Conservation (phyloP, 2,797 vertebrate genomes). For the Trichosurus vulpecula region DNA sequence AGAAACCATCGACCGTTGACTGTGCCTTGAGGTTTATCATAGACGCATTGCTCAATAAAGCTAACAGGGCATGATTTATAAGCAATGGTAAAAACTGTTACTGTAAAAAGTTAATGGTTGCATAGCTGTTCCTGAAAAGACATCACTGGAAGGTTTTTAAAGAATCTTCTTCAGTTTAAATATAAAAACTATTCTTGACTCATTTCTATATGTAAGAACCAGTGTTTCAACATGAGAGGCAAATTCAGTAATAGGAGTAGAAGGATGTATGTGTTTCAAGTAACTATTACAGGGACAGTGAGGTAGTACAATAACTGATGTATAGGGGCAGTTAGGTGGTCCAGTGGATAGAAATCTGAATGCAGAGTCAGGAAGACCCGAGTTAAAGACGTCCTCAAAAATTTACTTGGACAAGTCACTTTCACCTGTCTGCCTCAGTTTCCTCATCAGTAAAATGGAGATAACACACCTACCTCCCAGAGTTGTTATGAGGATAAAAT, state of each 20-base stretch:
- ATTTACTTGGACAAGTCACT: not conserved
- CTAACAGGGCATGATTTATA: conserved; percentile 72
- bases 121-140: conserved; percentile 13
- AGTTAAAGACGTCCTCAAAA: conserved; percentile 29
- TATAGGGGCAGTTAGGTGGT: not conserved
- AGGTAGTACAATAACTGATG: not conserved
- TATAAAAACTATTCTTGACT: conserved; percentile 7
- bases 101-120: not conserved
- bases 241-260: conserved; percentile 3
- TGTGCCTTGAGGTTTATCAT: conserved; percentile 95
- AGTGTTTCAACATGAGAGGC: conserved; percentile 49
- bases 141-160: conserved; percentile 4
- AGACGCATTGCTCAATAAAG: conserved; percentile 65
- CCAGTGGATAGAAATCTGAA: not conserved
- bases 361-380: conserved; percentile 22
- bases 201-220: not conserved
- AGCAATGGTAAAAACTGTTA: conserved; percentile 53
- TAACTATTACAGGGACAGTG: not conserved
- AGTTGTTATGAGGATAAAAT: conserved; percentile 45
- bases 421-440: not conserved
- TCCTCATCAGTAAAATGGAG: conserved; percentile 31
- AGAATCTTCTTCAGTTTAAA: not conserved
- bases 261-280: conserved; percentile 9
- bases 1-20: conserved; percentile 99
- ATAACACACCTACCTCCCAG: not conserved